phyloP scores from a whole-genome alignment of 2,888 invertebrate species.

The Drosophila affinis region DNA sequence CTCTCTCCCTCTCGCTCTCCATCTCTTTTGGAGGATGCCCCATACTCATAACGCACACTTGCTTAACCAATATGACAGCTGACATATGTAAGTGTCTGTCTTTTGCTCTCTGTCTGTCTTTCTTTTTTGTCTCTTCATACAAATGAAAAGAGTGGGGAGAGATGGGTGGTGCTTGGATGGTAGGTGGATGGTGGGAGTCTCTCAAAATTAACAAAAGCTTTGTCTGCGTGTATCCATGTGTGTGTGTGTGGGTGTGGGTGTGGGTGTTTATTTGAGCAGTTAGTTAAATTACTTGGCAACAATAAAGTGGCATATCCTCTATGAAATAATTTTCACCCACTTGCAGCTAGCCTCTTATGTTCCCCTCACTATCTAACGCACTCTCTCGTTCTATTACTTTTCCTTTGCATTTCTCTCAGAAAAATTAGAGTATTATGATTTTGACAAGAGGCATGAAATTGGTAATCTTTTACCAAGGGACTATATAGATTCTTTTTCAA shows the following conservation, averaged over 20 bases:
- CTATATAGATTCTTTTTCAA: no score
- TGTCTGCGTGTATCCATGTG: conserved; percentile 24
- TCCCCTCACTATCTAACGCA: conserved; percentile 9
- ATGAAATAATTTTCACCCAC: conserved; percentile 63
- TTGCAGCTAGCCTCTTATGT: conserved; percentile 8
- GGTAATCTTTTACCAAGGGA: no score
- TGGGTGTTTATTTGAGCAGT: conserved; percentile 40
- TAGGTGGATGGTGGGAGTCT: conserved; percentile 12
- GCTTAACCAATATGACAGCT: conserved; percentile 76
- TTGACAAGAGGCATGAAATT: no score
- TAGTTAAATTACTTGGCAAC: conserved; percentile 81
- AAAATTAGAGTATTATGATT: no score
- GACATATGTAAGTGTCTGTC: conserved; percentile 74
- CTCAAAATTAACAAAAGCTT: conserved; percentile 43
- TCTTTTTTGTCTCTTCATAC: conserved; percentile 27
- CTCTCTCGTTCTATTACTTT: conserved; percentile 9
- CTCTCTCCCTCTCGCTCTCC: background rate
- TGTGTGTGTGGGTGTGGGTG: conserved; percentile 15
- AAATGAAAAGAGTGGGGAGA: conserved; percentile 23
- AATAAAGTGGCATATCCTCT: conserved; percentile 74
- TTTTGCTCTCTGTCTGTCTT: conserved; percentile 17
- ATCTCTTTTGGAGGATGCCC: background rate
- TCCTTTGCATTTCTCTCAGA: no score
- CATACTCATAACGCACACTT: conserved; percentile 25
- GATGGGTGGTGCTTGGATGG: conserved; percentile 1